These are phyloP conservation scores for Gastrophysa polygoni DNA, from an alignment of 2,888 invertebrate genomes.

Conservation along the genomic window DNA sequence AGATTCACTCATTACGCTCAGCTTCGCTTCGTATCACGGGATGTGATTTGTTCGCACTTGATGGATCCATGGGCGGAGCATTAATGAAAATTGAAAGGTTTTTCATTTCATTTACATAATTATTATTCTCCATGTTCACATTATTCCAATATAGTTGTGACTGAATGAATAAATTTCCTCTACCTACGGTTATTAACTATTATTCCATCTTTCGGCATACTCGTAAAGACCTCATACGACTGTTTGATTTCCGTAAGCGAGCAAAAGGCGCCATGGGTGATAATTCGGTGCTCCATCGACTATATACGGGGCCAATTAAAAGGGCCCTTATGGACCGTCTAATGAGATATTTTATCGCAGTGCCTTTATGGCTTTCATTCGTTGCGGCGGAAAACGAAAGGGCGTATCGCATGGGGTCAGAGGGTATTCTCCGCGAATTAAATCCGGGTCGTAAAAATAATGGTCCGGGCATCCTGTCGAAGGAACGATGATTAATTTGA, in stretches of 20 bases:
- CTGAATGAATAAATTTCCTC: too few species aligned
- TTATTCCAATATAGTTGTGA: too few species aligned
- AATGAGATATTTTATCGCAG: conserved; percentile 27
- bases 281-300: conserved; percentile 17
- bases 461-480: conserved; percentile 7
- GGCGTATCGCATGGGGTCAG: conserved; percentile 8
- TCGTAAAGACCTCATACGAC: too few species aligned
- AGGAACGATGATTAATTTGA: conserved; percentile 8
- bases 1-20: too few species aligned
- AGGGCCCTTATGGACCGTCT: conserved; percentile 25
- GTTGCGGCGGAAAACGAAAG: conserved; percentile 20
- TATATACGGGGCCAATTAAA: conserved; percentile 17
- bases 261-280: not conserved
- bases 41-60: too few species aligned
- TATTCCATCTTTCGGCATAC: too few species aligned
- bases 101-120: too few species aligned
- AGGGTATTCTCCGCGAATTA: conserved; percentile 10
- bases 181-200: too few species aligned
- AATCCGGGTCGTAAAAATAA: conserved; percentile 25
- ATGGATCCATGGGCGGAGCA: too few species aligned
- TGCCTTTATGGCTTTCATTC: conserved; percentile 28
- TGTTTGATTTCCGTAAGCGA: not conserved
- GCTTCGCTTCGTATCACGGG: too few species aligned
- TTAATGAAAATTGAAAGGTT: too few species aligned
- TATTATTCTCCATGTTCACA: too few species aligned